Percentiles rank a stretch among this genome's conserved stretches.
Evolutionary conservation across 2,113 vertebrate species (phyloP).

Genomic region (Balaenoptera acutorostrata): DNA sequence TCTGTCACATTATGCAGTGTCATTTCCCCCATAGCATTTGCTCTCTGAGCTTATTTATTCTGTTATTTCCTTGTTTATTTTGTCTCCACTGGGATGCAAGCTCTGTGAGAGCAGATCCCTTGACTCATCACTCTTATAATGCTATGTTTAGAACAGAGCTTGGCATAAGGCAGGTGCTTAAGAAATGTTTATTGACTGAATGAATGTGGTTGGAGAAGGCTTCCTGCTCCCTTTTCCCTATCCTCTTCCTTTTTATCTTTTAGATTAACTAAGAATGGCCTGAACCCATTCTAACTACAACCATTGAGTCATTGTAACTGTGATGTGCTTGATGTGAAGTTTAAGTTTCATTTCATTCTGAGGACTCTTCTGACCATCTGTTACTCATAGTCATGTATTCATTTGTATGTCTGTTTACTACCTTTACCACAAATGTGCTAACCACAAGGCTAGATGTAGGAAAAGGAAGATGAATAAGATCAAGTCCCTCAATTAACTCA

Average conservation of each 20-base stretch:
- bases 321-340: not conserved
- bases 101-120: not conserved
- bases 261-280: not conserved
- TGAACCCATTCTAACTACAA: not conserved
- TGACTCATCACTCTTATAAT: not conserved
- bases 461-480: not conserved
- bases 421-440: not conserved
- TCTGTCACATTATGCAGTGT: not conserved
- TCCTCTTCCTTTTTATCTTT: not conserved
- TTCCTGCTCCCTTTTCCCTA: not conserved
- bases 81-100: not conserved
- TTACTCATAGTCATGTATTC: slow-evolving; percentile 10
- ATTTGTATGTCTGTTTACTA: not conserved
- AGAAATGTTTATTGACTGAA: slow-evolving; percentile 5
- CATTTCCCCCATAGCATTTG: not conserved
- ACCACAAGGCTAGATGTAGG: not conserved
- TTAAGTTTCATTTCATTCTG: slow-evolving; percentile 34
- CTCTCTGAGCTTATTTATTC: not conserved
- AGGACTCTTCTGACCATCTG: not conserved
- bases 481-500: not conserved
- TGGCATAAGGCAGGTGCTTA: not conserved
- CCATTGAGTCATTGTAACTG: not conserved
- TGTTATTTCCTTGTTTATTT: slow-evolving; percentile 29
- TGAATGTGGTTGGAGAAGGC: not conserved
- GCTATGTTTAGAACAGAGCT: not conserved